Base-by-base conservation (phyloP, 2,797 vertebrate genomes). In the Chrosomus eos region DNA sequence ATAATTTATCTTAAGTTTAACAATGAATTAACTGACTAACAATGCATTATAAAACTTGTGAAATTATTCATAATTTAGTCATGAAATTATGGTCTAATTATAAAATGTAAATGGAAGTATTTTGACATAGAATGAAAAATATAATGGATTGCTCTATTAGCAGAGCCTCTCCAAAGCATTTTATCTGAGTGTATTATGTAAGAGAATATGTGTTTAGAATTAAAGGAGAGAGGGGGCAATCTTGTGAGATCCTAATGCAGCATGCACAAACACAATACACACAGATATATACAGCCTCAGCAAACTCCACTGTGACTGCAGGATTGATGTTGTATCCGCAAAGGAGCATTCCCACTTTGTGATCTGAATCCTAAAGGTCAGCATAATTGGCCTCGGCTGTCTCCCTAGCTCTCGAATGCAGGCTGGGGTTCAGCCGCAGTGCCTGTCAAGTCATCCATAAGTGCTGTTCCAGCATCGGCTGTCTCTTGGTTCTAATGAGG, bases 171-270 rank as follows among this genome's bases (percentile, higher is more conserved):
- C 23, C 45, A 62, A 53, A 62, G 80, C 6, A 5, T 74, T 80
- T 85, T 83, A 82, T 89, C 40, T 80, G 31, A 86, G 64, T 58
- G 76, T 19, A 84, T 92, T 92, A 93, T 83, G 73, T 90, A 92
- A 93, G 60, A 80, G 74, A 88, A 82, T 85, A 87, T 66, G 80
- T 67, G 40, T 82, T 73, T 67, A 84, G 77, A 86, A 87, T 89
- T 80, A 90, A 73, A 80, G 78, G 60, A 68, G 85, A 64, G 23
- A 78, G 21, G 45, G 45, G 43, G 40, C 23, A 80, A 23, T 70
- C 53, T 55, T 26, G 21, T 75, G 60, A 74, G 43, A 64, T 7
- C n/a, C 23, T 67, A 19, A 66, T 26, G n/a, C 60, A 26, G 45
- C 2, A n/a, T 31, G 53, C 75, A 48, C 51, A 72, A 16, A 85